Conservation (phyloP, 1,140 invertebrate species). For the Pseudomyrmex pallidus region DNA sequence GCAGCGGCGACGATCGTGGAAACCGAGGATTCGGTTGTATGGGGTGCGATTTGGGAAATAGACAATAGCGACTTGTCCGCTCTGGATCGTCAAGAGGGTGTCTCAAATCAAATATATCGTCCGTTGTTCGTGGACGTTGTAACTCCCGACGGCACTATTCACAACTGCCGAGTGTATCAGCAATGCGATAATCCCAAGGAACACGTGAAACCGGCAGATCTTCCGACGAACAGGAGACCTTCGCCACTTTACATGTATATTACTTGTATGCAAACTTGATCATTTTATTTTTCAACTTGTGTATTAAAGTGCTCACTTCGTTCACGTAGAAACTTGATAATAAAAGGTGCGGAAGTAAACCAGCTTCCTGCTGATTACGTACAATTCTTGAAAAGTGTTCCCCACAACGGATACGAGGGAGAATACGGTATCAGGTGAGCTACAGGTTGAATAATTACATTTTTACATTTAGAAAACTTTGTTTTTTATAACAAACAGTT, state of each 20-base stretch:
- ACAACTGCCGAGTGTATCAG: slow-evolving; percentile 89
- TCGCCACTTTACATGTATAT: slow-evolving; percentile 89
- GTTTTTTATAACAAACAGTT: slow-evolving; percentile 33
- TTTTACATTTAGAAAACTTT: background rate
- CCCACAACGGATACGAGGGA: slow-evolving; percentile 89
- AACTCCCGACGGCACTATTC: slow-evolving; percentile 83
- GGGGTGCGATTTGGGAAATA: slow-evolving; percentile 93
- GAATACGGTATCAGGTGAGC: slow-evolving; percentile 75
- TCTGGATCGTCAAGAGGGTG: slow-evolving; percentile 92
- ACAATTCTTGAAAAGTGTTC: slow-evolving; percentile 86
- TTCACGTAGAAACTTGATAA: slow-evolving; percentile 83
- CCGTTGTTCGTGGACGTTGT: slow-evolving; percentile 87
- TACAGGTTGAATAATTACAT: slow-evolving; percentile 2
- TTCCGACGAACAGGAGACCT: slow-evolving; percentile 87
- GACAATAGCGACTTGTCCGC: slow-evolving; percentile 86
- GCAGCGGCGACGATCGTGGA: slow-evolving; percentile 91
- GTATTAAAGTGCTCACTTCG: slow-evolving; percentile 30
- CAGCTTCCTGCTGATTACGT: slow-evolving; percentile 89
- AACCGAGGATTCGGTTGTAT: slow-evolving; percentile 86
- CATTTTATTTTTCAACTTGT: background rate
- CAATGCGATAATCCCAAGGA: slow-evolving; percentile 85
- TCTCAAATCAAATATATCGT: slow-evolving; percentile 89
- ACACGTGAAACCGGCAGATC: slow-evolving; percentile 76
- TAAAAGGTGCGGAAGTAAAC: slow-evolving; percentile 89
- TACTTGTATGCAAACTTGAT: slow-evolving; percentile 41